These are phyloP conservation scores for Chymomyza procnemis DNA, from an alignment of 2,888 invertebrate genomes.

Conservation along the genomic window DNA sequence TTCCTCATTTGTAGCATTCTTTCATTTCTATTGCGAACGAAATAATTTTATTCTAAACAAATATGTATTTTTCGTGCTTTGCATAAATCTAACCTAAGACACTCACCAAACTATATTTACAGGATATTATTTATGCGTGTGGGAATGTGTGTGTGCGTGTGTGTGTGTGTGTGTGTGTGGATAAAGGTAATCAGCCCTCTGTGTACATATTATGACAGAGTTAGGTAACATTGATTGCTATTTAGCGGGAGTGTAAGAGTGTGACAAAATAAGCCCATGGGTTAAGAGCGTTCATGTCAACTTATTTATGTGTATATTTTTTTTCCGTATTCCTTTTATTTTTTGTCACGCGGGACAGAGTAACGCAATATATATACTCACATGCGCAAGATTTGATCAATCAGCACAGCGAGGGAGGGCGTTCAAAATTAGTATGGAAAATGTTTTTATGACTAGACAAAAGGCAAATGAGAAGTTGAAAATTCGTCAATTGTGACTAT, in stretches of 20 bases:
- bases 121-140: not conserved
- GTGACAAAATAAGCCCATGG: not conserved
- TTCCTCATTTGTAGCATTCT: too few species aligned
- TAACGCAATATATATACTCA: not conserved
- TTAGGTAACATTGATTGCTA: not conserved
- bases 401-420: too few species aligned
- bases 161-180: not conserved
- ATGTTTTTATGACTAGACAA: too few species aligned
- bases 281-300: slow-evolving; percentile 10
- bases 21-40: too few species aligned
- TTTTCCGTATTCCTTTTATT: too few species aligned
- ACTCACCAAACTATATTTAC: too few species aligned
- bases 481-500: too few species aligned
- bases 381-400: not conserved
- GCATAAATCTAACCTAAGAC: too few species aligned
- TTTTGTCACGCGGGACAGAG: slow-evolving; percentile 31
- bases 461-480: too few species aligned
- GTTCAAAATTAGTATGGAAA: too few species aligned
- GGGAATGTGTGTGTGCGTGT: not conserved
- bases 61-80: too few species aligned
- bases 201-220: not conserved
- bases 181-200: not conserved
- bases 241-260: not conserved
- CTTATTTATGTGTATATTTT: not conserved
- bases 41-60: too few species aligned